These are phyloP conservation scores for Caenorhabditis sp. DNA, from an alignment of 2,888 invertebrate species.

Conservation along the genomic window DNA sequence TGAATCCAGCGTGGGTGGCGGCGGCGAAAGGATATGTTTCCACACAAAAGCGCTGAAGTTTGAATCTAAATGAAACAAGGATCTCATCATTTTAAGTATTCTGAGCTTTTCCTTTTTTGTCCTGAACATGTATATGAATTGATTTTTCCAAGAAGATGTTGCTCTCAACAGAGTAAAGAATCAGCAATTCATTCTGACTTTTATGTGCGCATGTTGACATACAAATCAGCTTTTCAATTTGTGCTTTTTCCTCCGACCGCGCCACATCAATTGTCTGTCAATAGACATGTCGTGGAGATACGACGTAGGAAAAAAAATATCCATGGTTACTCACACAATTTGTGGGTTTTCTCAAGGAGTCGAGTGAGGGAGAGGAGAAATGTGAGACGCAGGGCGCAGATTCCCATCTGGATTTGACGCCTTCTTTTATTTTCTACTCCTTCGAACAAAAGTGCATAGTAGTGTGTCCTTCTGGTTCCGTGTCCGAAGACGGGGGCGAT, in stretches of 20 bases:
- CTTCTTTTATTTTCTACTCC: conserved; percentile 9
- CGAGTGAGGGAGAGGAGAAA: background rate
- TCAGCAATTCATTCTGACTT: too few relatives aligned
- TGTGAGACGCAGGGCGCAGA: conserved; percentile 44
- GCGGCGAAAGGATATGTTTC: conserved; percentile 37
- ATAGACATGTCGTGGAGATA: conserved; percentile 15
- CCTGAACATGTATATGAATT: too few relatives aligned
- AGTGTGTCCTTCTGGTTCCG: conserved; percentile 13
- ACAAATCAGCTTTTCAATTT: background rate
- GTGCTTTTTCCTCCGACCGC: background rate
- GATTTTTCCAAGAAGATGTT: too few relatives aligned
- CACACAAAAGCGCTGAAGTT: background rate
- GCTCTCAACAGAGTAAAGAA: too few relatives aligned
- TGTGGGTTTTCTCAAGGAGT: conserved; percentile 51
- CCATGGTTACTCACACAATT: conserved; percentile 64
- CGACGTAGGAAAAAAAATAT: conserved; percentile 25
- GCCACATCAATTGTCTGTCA: conserved; percentile 4
- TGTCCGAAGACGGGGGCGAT: background rate
- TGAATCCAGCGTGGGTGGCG: conserved; percentile 48
- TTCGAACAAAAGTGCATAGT: conserved; percentile 18
- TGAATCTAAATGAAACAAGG: background rate
- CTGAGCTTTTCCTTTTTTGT: background rate
- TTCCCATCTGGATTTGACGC: conserved; percentile 35
- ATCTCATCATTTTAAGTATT: conserved; percentile 5
- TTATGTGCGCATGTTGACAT: background rate